Base-by-base conservation (phyloP, 2,888 invertebrate species). In the Eucriotettix oculatus region DNA sequence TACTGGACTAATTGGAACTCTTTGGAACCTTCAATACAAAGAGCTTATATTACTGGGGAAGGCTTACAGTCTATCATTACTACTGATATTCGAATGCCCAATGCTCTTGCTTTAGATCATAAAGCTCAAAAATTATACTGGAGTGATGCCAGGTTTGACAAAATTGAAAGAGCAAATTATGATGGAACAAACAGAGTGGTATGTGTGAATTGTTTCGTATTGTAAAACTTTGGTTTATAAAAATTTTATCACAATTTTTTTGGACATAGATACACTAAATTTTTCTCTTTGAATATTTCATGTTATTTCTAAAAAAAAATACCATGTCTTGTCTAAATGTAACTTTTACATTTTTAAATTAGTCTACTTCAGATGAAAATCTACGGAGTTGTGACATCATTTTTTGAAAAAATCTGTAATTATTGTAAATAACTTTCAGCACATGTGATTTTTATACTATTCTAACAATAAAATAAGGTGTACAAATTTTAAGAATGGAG, bases 1-100 rank as follows among this genome's bases (percentile, higher is more conserved):
- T 94, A 88, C 75, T 94, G 92, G 91, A 91, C 90, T 10, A 91
- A 94, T 75, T 93, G 93, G 92, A 89, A 90, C 75, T 82, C 83
- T 63, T 78, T 85, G 60, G 79, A 81, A 56, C 90, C 94, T 0
- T 81, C 82, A 64, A 87, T 95, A 66, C 90, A 91, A 74, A 80
- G 91, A 64, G 85, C 89, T 1, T 84, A 77, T 69, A 73, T 81
- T 42, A 79, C 79, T 65, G 89, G 89, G 1, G 85, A 77, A 67
- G 79, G 79, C 11, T 74, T 82, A 43, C 81, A 88, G 69, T 78
- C 82, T 52, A 84, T 92, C 60, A 83, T 91, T 58, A 83, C 80
- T 58, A 86, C 83, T 1, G 86, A 89, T 60, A 88, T 94, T 64
- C 79, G 85, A 58, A 91, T 92, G 86, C 90, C 91, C 10, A 91